phyloP scores from a whole-genome alignment of 2,888 invertebrate species.

The Hemicrepidius hirtus region DNA sequence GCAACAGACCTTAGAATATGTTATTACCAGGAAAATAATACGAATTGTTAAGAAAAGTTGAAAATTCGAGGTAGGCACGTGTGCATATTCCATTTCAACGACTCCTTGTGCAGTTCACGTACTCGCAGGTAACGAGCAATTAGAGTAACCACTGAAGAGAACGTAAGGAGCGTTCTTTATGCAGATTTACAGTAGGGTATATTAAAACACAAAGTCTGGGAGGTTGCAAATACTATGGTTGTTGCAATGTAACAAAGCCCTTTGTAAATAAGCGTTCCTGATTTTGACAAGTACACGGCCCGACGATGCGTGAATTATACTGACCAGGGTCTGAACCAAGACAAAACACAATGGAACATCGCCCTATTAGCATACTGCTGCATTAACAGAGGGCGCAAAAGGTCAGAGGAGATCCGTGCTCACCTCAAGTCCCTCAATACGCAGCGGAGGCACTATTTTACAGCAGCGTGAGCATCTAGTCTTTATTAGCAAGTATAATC shows the following conservation, averaged over 20 bases:
- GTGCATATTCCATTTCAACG: conserved; percentile 38
- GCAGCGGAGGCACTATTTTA: conserved; percentile 40
- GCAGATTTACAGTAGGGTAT: conserved; percentile 32
- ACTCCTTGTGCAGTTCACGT: conserved; percentile 9
- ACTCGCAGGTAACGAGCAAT: conserved; percentile 32
- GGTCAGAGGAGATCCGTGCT: conserved; percentile 45
- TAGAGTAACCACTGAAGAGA: conserved; percentile 26
- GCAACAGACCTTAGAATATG: background rate
- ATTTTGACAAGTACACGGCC: conserved; percentile 52
- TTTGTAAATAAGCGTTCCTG: conserved; percentile 44
- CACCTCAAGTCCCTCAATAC: conserved; percentile 40
- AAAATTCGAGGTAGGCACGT: conserved; percentile 13
- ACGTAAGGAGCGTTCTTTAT: conserved; percentile 29
- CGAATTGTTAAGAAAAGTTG: background rate
- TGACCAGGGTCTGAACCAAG: conserved; percentile 53
- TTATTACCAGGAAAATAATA: background rate
- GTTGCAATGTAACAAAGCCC: conserved; percentile 32
- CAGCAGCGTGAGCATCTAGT: conserved; percentile 30
- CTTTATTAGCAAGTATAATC: conserved; percentile 52
- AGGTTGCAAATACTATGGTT: conserved; percentile 22
- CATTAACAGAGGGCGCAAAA: conserved; percentile 53
- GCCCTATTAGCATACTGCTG: conserved; percentile 59
- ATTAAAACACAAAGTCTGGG: conserved; percentile 15
- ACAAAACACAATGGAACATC: conserved; percentile 54
- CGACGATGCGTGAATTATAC: conserved; percentile 58